These are phyloP conservation scores for Aporophyla nigra DNA, from an alignment of 2,888 invertebrate genomes.

Conservation along the genomic window DNA sequence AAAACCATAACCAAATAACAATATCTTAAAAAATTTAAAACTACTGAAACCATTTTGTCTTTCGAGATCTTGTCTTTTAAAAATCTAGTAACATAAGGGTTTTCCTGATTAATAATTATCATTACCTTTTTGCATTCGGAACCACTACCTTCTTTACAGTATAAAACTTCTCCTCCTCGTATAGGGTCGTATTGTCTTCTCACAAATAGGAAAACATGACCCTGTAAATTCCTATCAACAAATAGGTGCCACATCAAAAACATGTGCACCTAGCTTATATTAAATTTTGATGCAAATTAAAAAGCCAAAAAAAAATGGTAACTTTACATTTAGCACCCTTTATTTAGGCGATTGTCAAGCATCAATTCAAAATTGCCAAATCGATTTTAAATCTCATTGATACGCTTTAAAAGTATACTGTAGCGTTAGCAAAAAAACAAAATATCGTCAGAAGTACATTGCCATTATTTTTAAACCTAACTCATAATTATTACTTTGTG, in stretches of 20 bases:
- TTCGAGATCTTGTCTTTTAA: conserved; percentile 50
- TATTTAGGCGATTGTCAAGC: conserved; percentile 34
- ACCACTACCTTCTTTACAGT: conserved; percentile 16
- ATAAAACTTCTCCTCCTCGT: conserved; percentile 16
- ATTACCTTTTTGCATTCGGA: conserved; percentile 18
- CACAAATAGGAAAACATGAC: conserved; percentile 31
- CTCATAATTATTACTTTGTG: conserved; percentile 28
- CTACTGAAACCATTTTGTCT: conserved; percentile 43
- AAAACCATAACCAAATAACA: conserved; percentile 50
- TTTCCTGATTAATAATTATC: not conserved
- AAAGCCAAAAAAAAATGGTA: conserved; percentile 21
- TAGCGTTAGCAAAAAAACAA: conserved; percentile 32
- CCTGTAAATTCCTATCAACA: conserved; percentile 47
- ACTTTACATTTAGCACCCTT: conserved; percentile 46
- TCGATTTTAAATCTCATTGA: conserved; percentile 44
- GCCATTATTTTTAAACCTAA: conserved; percentile 8
- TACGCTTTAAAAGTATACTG: conserved; percentile 2
- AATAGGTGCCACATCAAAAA: conserved; percentile 52
- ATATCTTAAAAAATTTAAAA: conserved; percentile 17
- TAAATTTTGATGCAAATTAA: conserved; percentile 48
- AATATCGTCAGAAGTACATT: conserved; percentile 38
- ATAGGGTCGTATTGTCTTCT: conserved; percentile 33
- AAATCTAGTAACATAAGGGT: conserved; percentile 39
- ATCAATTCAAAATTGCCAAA: conserved; percentile 39
- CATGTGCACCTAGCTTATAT: conserved; percentile 47